A percentile compares a stretch with the other conserved stretches of the same genome.
phyloP scores from a whole-genome alignment of 2,797 vertebrate species.

The Sardinella longiceps region DNA sequence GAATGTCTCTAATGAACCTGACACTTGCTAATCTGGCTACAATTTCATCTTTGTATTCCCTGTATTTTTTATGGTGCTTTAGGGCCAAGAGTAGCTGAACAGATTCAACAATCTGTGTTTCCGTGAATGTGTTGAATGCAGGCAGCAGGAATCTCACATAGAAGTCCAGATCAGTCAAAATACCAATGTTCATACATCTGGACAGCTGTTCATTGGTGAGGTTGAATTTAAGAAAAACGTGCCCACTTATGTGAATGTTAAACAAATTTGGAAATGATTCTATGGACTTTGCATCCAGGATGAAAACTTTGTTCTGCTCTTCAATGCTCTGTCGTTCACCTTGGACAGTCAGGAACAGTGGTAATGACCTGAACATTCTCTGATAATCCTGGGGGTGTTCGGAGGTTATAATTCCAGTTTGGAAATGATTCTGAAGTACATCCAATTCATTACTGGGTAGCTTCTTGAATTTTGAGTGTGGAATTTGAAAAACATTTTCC shows the following conservation, averaged over 20 bases:
- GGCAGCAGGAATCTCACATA: slow-evolving; percentile 72
- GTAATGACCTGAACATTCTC: slow-evolving; percentile 69
- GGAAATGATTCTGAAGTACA: slow-evolving; percentile 61
- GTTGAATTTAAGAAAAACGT: slow-evolving; percentile 62
- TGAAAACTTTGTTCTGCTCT: slow-evolving; percentile 48
- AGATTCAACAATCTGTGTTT: slow-evolving; percentile 57
- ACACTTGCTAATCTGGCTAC: slow-evolving; percentile 56
- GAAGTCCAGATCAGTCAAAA: slow-evolving; percentile 63
- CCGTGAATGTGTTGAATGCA: slow-evolving; percentile 51
- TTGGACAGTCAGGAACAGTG: slow-evolving; percentile 71
- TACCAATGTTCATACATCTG: slow-evolving; percentile 44
- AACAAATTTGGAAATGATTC: slow-evolving; percentile 60
- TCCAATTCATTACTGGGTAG: slow-evolving; percentile 55
- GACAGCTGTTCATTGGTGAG: slow-evolving; percentile 26
- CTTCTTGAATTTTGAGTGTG: slow-evolving; percentile 55
- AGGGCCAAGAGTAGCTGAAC: slow-evolving; percentile 64
- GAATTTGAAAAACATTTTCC: slow-evolving; percentile 52
- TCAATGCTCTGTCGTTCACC: slow-evolving; percentile 62
- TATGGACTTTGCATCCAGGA: slow-evolving; percentile 46
- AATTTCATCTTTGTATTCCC: neutral
- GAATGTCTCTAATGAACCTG: slow-evolving; percentile 62
- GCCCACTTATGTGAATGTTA: slow-evolving; percentile 32
- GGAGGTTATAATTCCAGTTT: slow-evolving; percentile 51
- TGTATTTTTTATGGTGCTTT: accelerated
- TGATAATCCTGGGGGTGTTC: slow-evolving; percentile 44